phyloP scores from a whole-genome alignment of 1,140 invertebrate species.

The Brachionus koreanus region DNA sequence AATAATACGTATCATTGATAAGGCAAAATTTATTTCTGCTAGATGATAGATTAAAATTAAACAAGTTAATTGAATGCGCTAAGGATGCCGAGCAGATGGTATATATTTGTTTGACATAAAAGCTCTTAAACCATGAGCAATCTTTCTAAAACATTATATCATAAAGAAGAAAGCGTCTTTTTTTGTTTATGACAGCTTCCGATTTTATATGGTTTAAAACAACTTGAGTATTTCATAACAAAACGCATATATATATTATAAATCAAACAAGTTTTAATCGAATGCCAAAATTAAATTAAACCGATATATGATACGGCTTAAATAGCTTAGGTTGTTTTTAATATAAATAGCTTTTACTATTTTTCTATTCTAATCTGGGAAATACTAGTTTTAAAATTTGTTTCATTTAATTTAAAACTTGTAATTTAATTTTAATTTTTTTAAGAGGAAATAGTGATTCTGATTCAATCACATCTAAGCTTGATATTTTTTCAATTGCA shows the following conservation, averaged over 20 bases:
- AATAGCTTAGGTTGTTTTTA: neutral
- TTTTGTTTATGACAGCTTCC: neutral
- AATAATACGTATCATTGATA: neutral
- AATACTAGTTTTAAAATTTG: neutral
- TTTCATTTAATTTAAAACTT: neutral
- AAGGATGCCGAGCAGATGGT: neutral
- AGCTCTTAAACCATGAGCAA: neutral
- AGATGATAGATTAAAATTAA: neutral
- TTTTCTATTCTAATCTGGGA: neutral
- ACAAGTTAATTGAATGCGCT: neutral
- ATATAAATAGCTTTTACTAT: neutral
- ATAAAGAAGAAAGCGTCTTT: neutral
- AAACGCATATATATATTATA: neutral
- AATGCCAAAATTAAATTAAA: constrained; percentile 4
- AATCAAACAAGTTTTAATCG: constrained; percentile 8
- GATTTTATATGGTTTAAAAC: neutral
- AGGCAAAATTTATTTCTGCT: neutral
- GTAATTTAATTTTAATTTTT: neutral
- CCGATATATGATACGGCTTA: neutral
- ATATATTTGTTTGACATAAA: neutral
- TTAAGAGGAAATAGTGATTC: neutral
- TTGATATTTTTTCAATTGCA: neutral
- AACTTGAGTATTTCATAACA: constrained; percentile 2
- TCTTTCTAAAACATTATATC: neutral
- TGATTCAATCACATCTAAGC: neutral